phyloP scores from a whole-genome alignment of 2,113 vertebrate genomes.

The Morone saxatilis region DNA sequence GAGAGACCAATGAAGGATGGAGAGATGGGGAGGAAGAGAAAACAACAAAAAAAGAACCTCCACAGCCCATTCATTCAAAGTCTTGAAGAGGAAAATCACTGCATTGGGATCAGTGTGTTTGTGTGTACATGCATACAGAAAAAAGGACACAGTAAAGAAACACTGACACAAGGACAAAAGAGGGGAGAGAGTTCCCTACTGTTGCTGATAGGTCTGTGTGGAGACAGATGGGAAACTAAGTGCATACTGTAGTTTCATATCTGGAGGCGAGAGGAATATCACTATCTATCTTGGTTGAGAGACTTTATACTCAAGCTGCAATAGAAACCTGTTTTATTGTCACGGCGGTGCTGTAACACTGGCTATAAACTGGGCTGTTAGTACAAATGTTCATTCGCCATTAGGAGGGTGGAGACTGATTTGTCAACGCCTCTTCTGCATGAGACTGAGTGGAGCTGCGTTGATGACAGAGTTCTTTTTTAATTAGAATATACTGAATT shows the following conservation, averaged over 20 bases:
- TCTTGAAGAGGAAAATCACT: constrained; percentile 21
- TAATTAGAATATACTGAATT: background rate
- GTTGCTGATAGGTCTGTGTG: constrained; percentile 30
- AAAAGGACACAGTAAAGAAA: background rate
- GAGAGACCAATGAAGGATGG: constrained; percentile 38
- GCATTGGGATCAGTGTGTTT: constrained; percentile 19
- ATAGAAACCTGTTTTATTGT: constrained; percentile 63
- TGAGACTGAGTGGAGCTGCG: background rate
- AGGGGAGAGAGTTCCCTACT: constrained; percentile 5
- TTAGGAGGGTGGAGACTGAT: constrained; percentile 45
- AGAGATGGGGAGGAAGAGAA: constrained; percentile 31
- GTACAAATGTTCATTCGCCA: constrained; percentile 47
- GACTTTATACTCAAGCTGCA: constrained; percentile 45
- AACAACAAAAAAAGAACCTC: constrained; percentile 39
- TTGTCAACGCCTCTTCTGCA: constrained; percentile 17
- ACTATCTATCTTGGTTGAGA: constrained; percentile 61
- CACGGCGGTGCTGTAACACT: constrained; percentile 21
- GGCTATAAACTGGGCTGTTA: constrained; percentile 55
- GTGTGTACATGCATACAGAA: constrained; percentile 2
- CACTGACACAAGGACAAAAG: constrained; percentile 22
- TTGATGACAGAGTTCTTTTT: constrained; percentile 15
- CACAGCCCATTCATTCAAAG: constrained; percentile 33
- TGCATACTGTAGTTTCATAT: constrained; percentile 58
- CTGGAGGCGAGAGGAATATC: constrained; percentile 55
- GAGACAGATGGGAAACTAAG: constrained; percentile 60